Conservation (phyloP, 2,797 vertebrate species). For the Sandelia bainsii region DNA sequence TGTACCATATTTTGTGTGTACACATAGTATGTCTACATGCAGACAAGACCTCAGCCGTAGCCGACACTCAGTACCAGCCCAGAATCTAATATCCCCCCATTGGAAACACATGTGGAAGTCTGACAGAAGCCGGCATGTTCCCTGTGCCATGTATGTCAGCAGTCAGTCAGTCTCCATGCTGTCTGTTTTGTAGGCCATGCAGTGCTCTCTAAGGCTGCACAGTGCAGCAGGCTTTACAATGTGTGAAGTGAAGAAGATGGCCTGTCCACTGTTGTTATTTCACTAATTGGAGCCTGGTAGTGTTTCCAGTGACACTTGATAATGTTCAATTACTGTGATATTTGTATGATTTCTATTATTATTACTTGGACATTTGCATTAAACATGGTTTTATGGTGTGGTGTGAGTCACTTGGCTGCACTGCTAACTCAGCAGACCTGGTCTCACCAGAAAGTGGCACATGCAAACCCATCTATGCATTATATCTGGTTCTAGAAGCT, state of each 20-base stretch:
- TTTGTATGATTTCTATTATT: neutral
- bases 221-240: constrained; percentile 22
- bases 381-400: neutral
- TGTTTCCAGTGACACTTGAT: neutral
- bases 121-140: constrained; percentile 76
- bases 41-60: constrained; percentile 54
- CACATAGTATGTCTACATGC: constrained; percentile 38
- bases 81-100: constrained; percentile 73
- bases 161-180: constrained; percentile 71
- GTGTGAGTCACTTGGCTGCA: neutral
- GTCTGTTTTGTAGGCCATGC: constrained; percentile 41
- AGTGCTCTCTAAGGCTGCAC: constrained; percentile 2
- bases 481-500: neutral
- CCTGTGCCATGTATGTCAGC: constrained; percentile 74
- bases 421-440: neutral
- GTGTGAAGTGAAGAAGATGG: constrained; percentile 39
- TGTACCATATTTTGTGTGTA: constrained; percentile 13
- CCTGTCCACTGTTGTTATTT: constrained; percentile 19
- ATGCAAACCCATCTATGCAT: neutral
- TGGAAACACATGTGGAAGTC: constrained; percentile 82
- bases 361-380: neutral
- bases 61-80: constrained; percentile 55
- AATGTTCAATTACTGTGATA: neutral
- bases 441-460: neutral
- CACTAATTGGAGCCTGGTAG: neutral